Conservation (phyloP, 2,113 vertebrate species). For the Chamaetylas fuelleborni region DNA sequence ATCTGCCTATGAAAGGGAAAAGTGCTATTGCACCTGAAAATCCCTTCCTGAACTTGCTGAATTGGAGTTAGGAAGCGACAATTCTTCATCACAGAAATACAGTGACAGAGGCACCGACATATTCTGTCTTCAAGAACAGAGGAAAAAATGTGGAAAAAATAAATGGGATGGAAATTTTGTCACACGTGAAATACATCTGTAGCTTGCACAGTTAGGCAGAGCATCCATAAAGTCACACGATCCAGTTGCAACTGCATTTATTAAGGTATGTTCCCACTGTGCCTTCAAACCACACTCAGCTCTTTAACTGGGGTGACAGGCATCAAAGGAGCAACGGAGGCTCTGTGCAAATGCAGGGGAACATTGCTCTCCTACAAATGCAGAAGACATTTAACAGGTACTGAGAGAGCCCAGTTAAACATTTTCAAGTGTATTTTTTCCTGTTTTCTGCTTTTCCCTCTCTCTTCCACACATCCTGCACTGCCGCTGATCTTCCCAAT, state of each 20-base stretch:
- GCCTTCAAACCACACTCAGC: neutral
- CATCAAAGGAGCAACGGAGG: fast-evolving
- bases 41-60: neutral
- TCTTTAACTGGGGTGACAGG: neutral
- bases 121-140: neutral
- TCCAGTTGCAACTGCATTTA: neutral
- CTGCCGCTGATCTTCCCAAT: neutral
- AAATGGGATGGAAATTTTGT: neutral
- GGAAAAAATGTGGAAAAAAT: neutral
- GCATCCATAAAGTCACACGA: neutral
- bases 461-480: neutral
- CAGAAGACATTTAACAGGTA: neutral
- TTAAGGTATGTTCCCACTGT: neutral
- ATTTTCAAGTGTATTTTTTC: neutral
- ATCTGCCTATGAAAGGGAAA: neutral
- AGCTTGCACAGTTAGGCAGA: neutral
- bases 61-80: fast-evolving
- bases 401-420: neutral
- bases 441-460: neutral
- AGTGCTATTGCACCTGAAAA: neutral
- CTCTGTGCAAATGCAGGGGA: neutral
- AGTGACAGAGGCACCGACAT: fast-evolving
- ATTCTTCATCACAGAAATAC: neutral
- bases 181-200: fast-evolving
- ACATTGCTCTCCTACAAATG: neutral